These are phyloP conservation scores for Drosophila subpulchrella DNA, from an alignment of 1,140 invertebrate species.

Conservation along the genomic window DNA sequence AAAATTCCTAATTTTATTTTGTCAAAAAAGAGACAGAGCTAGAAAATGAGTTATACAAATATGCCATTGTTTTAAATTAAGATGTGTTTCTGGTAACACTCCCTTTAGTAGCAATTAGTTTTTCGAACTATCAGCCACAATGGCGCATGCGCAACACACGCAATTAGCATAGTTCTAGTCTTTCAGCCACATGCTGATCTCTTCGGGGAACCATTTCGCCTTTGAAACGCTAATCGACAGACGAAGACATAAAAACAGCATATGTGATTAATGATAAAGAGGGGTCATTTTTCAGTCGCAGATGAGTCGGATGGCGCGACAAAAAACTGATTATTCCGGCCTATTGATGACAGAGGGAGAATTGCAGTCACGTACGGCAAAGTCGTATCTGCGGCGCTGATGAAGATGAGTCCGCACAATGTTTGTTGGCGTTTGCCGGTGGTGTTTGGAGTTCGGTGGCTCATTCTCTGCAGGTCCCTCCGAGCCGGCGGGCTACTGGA, in stretches of 20 bases:
- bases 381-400: constrained; percentile 54
- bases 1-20: background rate
- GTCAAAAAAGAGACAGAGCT: background rate
- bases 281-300: constrained; percentile 47
- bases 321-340: constrained; percentile 61
- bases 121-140: background rate
- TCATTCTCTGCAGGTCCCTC: constrained; percentile 31
- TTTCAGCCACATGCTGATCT: constrained; percentile 7
- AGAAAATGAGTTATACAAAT: background rate
- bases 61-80: too few species aligned
- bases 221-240: constrained; percentile 29
- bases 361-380: constrained; percentile 32
- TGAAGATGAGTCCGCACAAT: constrained; percentile 69
- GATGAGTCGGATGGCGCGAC: constrained; percentile 16
- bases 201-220: constrained; percentile 23
- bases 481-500: background rate
- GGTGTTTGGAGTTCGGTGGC: constrained; percentile 1
- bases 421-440: background rate
- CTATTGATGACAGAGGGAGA: constrained; percentile 66
- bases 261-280: constrained; percentile 39
- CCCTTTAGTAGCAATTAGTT: too few species aligned
- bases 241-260: constrained; percentile 5
- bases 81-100: too few species aligned
- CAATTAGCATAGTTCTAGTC: constrained; percentile 18
- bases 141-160: constrained; percentile 30